Evolutionary conservation across 2,888 invertebrate genomes (phyloP).

Genomic region (Volucella bombylans): DNA sequence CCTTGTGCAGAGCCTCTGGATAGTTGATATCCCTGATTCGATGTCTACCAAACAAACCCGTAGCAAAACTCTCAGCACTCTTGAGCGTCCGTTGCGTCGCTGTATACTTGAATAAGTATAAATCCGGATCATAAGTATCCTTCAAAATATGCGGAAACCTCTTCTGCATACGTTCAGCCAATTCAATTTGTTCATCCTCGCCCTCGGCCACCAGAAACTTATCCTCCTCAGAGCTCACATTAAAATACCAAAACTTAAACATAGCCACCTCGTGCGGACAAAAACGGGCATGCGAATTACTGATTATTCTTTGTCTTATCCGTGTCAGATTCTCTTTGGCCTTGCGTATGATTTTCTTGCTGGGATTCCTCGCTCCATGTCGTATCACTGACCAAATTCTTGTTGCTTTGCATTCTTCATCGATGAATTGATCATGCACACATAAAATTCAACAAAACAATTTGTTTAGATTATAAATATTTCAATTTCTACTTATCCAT

Average conservation of each 20-base stretch:
- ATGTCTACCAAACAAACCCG: conserved; percentile 89
- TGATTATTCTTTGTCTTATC: conserved; percentile 76
- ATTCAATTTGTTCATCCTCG: conserved; percentile 87
- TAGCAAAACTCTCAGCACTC: conserved; percentile 89
- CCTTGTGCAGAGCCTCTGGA: conserved; percentile 86
- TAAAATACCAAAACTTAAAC: conserved; percentile 85
- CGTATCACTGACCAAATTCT: conserved; percentile 90
- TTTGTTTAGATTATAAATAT: too few species aligned
- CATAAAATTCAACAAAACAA: conserved; percentile 21
- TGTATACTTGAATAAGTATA: conserved; percentile 88
- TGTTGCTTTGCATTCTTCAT: conserved; percentile 85
- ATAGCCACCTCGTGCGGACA: conserved; percentile 82
- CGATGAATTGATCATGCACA: conserved; percentile 29
- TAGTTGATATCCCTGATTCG: conserved; percentile 85
- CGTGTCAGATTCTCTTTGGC: conserved; percentile 84
- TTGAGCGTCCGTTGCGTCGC: conserved; percentile 89
- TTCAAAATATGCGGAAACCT: conserved; percentile 87
- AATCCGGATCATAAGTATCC: conserved; percentile 83
- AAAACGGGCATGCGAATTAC: conserved; percentile 83
- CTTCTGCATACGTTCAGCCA: conserved; percentile 89
- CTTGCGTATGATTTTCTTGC: conserved; percentile 84
- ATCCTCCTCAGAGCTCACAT: conserved; percentile 83
- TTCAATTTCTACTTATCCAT: too few species aligned
- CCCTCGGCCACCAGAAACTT: conserved; percentile 89
- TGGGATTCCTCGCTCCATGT: conserved; percentile 91